These are phyloP conservation scores for Cliona cf. orientalis DNA, from an alignment of 37 sponge, comb jelly and placozoan species.

Conservation along the genomic window DNA sequence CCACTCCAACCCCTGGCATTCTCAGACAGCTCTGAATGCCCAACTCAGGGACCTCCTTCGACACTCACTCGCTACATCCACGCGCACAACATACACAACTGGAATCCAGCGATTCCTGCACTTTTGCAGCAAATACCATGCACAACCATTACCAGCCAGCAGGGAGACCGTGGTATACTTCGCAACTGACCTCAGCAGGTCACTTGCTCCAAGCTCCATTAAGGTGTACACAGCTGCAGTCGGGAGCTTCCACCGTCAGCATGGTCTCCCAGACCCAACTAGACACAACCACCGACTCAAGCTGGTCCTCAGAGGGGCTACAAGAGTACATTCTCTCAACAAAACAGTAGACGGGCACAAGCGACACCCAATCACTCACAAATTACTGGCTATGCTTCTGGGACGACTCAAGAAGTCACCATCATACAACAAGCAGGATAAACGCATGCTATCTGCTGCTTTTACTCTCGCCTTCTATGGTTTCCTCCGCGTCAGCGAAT, in stretches of 20 bases:
- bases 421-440: slow-evolving; percentile 9
- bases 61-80: slow-evolving; percentile 16
- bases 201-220: slow-evolving; percentile 16
- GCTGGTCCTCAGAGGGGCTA: slow-evolving; percentile 25
- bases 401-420: not conserved
- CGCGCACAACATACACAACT: slow-evolving; percentile 32
- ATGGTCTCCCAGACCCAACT: slow-evolving; percentile 18
- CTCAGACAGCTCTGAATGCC: slow-evolving; percentile 4
- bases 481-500: slow-evolving; percentile 43
- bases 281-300: slow-evolving; percentile 7
- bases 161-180: slow-evolving; percentile 21
- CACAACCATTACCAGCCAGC: slow-evolving; percentile 34
- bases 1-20: slow-evolving; percentile 25
- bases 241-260: slow-evolving; percentile 7
- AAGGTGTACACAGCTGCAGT: slow-evolving; percentile 48
- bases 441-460: slow-evolving; percentile 15
- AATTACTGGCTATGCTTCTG: not conserved
- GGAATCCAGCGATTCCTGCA: slow-evolving; percentile 13
- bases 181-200: slow-evolving; percentile 18
- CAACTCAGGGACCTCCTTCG: slow-evolving; percentile 13
- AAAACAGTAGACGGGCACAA: not conserved
- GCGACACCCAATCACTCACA: slow-evolving; percentile 27
- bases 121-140: slow-evolving; percentile 13
- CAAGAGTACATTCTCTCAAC: slow-evolving; percentile 10
- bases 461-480: slow-evolving; percentile 37